Base-by-base conservation (phyloP, 2,113 vertebrate genomes). In the Nesospiza acunhae region DNA sequence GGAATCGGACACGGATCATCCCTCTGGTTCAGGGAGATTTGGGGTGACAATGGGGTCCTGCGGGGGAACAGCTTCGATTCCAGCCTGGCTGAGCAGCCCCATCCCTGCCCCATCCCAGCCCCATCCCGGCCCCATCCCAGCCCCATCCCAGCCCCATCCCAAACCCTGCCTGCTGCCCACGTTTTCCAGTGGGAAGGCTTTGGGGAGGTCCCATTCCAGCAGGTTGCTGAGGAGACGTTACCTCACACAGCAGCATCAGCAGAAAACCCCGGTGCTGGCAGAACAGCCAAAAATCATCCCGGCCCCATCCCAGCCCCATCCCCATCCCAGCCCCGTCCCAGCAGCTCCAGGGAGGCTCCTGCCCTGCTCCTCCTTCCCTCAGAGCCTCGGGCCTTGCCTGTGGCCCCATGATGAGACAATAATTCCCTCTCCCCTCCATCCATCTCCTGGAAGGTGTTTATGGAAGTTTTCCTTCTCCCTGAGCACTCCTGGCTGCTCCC, bases 141-240 rank as follows among this genome's bases (percentile, higher is more conserved):
- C 5, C 39, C 49, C 78, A 56, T 17, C 39, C 79, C 58, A 55
- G 26, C 3, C 44, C 59, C 74, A 56, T 17, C 35, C 83, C 10
- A 1, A 3, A n/a, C 30, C 42, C 91, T 31, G 44, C 49, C 14
- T 2, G 0, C 21, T 33, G 63, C 50, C 91, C 64, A 14, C 2
- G 0, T 26, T 67, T 66, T 16, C 33, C 50, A 49, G 46, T 2
- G 62, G 78, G 64, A 44, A 83, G 82, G 63, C 14, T 78, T 44
- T 85, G 11, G 66, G 85, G 92, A 91, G 75, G 50, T 49, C 79
- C 82, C 78, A 30, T 39, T n/a, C 26, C 82, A 93, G 90, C 83
- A 80, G 93, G 85, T 93, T 94, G 90, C 88, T 67, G 83, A 80
- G 87, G 93, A 88, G 90, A 92, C 70, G 39, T 91, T 92, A 84